Evolutionary conservation across 2,797 vertebrate genomes (phyloP), one percentile per base, ranked within the genome.

Genomic region (Hylomyscus alleni): DNA sequence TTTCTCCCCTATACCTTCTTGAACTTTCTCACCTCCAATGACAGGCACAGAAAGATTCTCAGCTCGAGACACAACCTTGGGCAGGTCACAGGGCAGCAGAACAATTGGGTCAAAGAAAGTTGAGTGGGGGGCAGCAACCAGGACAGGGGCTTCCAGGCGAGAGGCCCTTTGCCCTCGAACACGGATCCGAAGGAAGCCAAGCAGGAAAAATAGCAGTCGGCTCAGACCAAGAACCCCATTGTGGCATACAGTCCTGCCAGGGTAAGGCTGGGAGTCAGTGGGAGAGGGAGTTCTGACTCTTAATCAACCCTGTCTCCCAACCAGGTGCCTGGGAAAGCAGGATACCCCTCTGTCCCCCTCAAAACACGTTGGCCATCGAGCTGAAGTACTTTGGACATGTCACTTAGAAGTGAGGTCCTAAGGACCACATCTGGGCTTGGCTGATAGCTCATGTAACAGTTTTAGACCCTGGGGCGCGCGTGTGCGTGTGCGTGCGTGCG

Each of bases 81-180:
- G 98, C 60, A 99, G 98, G 90, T 99, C 98, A 58, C 99, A 97
- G 0, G 97, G 95, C 83, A 98, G 97, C 44, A 99, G 97, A 31
- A 99, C 98, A 97, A 99, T 97, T 97, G 99, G 99, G 98, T 99
- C 99, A 97, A 99, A 97, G 97, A 99, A 99, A 94, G 99, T 97
- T 54, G 99, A 99, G 98, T 99, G 99, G 3, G 99, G 99, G 0
- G 99, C 99, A 2, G 99, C 99, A 50, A 99, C 99, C 95, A 99
- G 97, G 88, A 99, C 98, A 0, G 99, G 99, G 0, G 99, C 99
- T 95, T 99, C 99, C 91, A 98, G 98, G 89, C 98, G 96, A 15
- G 98, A 98, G 0, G 99, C 99, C 86, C 98, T 97, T 24, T 98
- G 99, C 81, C 99, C 99, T 85, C 99, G 99, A 52, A 99, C 99